Conservation (phyloP, 2,113 vertebrate genomes). For the Pongo abelii region DNA sequence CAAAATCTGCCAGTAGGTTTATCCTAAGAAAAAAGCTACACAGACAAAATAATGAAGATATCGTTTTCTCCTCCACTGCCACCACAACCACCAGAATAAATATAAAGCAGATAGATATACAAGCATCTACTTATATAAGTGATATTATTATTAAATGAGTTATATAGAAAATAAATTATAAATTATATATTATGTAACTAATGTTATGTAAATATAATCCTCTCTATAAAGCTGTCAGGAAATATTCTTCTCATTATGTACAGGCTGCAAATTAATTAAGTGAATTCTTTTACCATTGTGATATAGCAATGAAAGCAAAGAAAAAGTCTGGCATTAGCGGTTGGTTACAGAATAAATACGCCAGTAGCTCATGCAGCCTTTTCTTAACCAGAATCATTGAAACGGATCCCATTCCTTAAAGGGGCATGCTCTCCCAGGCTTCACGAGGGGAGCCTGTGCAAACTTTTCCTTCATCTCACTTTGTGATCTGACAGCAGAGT, state of each 20-base stretch:
- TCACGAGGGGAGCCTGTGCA: neutral
- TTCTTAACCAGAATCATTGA: neutral
- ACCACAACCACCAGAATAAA: neutral
- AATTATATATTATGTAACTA: neutral
- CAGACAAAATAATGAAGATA: neutral
- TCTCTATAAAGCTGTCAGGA: slow-evolving; percentile 41
- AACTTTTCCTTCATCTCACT: neutral
- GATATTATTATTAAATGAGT: slow-evolving; percentile 26
- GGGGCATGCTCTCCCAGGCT: neutral
- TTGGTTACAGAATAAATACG: neutral
- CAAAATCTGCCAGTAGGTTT: neutral
- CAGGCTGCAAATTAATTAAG: slow-evolving; percentile 43
- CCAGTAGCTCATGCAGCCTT: neutral
- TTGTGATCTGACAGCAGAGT: neutral
- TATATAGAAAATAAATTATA: slow-evolving; percentile 20
- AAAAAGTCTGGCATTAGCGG: neutral
- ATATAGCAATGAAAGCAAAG: neutral
- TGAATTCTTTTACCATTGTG: neutral
- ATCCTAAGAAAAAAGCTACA: slow-evolving; percentile 9
- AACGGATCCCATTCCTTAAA: neutral
- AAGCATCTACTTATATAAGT: slow-evolving; percentile 32
- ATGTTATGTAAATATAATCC: slow-evolving; percentile 54
- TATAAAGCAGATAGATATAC: neutral
- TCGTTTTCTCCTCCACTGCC: neutral
- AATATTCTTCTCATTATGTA: slow-evolving; percentile 13